Conservation (phyloP, 30 jellyfish, hydroid and myxozoan genomes). For the Chrysaora quinquecirrha region DNA sequence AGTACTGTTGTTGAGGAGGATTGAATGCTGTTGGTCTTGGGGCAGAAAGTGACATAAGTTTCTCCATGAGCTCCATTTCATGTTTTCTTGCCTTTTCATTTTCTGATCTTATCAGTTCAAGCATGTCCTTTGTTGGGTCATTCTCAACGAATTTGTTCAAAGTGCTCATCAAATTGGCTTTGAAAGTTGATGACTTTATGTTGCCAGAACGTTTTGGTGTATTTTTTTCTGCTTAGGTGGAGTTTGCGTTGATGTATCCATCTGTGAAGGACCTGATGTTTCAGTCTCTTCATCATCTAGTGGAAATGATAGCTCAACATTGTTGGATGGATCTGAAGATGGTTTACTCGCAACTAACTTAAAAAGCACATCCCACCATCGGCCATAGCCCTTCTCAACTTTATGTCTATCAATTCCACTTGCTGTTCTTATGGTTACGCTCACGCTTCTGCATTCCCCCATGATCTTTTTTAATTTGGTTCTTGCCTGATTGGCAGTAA, state of each 20-base stretch:
- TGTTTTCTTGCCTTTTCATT: not conserved
- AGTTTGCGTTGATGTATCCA: not conserved
- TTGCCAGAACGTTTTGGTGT: not conserved
- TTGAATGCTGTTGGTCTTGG: not conserved
- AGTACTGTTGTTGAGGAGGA: not conserved
- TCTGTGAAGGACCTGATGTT: not conserved
- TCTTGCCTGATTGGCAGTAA: not conserved
- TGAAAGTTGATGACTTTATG: not conserved
- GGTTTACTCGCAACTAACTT: not conserved
- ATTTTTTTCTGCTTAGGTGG: not conserved
- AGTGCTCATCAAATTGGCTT: not conserved
- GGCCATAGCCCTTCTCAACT: not conserved
- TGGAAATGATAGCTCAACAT: not conserved
- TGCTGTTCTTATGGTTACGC: not conserved
- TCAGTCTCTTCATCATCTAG: not conserved
- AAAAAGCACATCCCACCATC: not conserved
- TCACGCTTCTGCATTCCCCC: not conserved
- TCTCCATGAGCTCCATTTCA: not conserved
- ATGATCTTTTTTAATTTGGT: not conserved
- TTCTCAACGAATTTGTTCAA: not conserved
- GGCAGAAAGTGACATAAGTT: not conserved
- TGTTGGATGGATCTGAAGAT: not conserved
- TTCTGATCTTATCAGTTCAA: not conserved
- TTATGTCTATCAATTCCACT: not conserved
- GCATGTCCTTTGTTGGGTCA: not conserved